phyloP scores from a whole-genome alignment of 2,888 invertebrate genomes.

The Heteromurus nitidus region DNA sequence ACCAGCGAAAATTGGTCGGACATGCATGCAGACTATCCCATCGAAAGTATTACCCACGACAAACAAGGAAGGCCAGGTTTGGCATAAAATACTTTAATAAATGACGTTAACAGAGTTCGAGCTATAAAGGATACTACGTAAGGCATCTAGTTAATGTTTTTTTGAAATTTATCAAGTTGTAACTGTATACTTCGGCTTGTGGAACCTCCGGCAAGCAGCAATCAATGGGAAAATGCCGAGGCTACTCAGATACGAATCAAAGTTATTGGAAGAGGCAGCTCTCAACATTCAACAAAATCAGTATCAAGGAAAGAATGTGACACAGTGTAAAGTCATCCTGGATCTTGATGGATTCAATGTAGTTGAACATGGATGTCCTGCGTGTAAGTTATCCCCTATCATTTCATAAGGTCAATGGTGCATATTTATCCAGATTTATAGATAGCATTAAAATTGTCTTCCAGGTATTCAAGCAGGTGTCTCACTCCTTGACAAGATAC shows the following conservation, averaged over 20 bases:
- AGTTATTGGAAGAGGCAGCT: constrained; percentile 47
- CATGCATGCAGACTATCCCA: neutral
- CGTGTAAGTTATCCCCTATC: neutral
- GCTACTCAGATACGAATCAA: constrained; percentile 37
- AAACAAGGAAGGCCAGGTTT: constrained; percentile 37
- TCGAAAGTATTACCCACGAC: constrained; percentile 13
- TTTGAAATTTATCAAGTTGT: no score
- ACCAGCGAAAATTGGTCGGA: constrained; percentile 50
- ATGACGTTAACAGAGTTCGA: no score
- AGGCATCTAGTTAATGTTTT: no score
- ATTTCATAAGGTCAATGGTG: no score
- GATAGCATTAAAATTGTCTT: no score
- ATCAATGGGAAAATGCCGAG: constrained; percentile 47
- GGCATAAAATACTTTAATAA: constrained; percentile 20
- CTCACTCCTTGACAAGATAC: constrained; percentile 11
- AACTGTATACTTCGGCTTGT: no score
- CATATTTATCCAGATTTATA: no score
- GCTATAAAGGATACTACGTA: no score
- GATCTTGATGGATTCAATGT: constrained; percentile 46
- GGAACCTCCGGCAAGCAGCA: constrained; percentile 31
- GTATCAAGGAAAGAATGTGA: constrained; percentile 42
- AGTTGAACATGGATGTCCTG: constrained; percentile 31
- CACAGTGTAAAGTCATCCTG: constrained; percentile 46
- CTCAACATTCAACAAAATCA: constrained; percentile 15
- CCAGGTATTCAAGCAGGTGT: constrained; percentile 27